Conservation (phyloP, 2,888 invertebrate genomes). For the Carcina quercana region DNA sequence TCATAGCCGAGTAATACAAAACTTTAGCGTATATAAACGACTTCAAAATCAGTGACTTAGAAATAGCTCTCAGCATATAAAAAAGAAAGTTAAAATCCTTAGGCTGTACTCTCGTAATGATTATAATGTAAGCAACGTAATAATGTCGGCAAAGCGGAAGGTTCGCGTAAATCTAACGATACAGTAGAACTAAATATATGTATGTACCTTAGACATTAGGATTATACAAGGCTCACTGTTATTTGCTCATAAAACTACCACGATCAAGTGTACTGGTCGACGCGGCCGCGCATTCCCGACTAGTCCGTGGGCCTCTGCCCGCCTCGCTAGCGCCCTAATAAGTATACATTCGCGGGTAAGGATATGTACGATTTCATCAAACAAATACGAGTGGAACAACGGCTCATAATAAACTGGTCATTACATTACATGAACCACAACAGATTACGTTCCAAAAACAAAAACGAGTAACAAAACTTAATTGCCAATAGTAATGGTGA, state of each 20-base stretch:
- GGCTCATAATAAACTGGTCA: slow-evolving; percentile 45
- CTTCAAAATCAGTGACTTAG: slow-evolving; percentile 71
- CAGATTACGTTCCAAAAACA: slow-evolving; percentile 33
- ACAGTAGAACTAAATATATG: slow-evolving; percentile 70
- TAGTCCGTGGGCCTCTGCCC: slow-evolving; percentile 43
- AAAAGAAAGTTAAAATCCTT: slow-evolving; percentile 74
- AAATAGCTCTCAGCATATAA: slow-evolving; percentile 72
- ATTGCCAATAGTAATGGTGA: slow-evolving; percentile 55
- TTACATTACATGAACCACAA: too few species aligned
- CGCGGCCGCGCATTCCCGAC: slow-evolving; percentile 22
- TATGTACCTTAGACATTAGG: slow-evolving; percentile 71
- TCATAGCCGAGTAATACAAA: slow-evolving; percentile 54
- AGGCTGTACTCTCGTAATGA: slow-evolving; percentile 71
- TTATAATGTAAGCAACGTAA: slow-evolving; percentile 72
- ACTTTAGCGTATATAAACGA: slow-evolving; percentile 48
- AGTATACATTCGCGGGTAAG: slow-evolving; percentile 56
- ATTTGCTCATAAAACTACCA: slow-evolving; percentile 47
- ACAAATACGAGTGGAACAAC: slow-evolving; percentile 41
- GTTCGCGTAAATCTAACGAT: slow-evolving; percentile 71
- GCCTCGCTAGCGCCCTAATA: slow-evolving; percentile 24
- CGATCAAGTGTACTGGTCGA: slow-evolving; percentile 37
- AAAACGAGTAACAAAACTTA: slow-evolving; percentile 43
- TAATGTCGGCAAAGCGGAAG: slow-evolving; percentile 73
- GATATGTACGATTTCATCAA: slow-evolving; percentile 69
- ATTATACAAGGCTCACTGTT: slow-evolving; percentile 69